phyloP scores from a whole-genome alignment of 2,113 vertebrate species.

The Poeciliopsis prolifica region DNA sequence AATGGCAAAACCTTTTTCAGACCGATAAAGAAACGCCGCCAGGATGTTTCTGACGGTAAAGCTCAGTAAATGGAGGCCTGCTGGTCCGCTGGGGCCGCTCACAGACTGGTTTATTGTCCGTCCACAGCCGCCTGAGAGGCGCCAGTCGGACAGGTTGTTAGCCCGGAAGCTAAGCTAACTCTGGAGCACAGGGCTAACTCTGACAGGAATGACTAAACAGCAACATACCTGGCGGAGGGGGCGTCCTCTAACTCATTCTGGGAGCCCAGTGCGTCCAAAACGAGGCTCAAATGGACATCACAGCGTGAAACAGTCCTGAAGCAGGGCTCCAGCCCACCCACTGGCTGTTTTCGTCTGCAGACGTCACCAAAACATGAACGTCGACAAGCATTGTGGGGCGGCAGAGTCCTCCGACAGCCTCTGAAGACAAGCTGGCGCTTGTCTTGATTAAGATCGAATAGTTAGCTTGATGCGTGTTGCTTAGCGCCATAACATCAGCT shows the following conservation, averaged over 20 bases:
- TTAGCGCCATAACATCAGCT: no score
- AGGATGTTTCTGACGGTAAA: neutral
- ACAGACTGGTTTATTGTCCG: conserved; percentile 39
- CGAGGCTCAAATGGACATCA: neutral
- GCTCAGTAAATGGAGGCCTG: neutral
- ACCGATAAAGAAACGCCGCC: neutral
- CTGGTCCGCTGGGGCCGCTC: conserved; percentile 26
- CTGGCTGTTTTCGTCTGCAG: conserved; percentile 40
- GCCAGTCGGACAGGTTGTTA: conserved; percentile 57
- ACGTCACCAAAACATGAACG: conserved; percentile 72
- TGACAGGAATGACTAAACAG: neutral
- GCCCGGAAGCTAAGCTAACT: conserved; percentile 47
- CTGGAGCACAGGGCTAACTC: conserved; percentile 51
- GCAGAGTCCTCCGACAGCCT: conserved; percentile 54
- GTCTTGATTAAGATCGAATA: no score
- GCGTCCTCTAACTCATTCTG: conserved; percentile 61
- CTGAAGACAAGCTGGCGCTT: neutral
- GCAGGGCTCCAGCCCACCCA: conserved; percentile 59
- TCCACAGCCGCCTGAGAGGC: conserved; percentile 55
- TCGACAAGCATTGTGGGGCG: conserved; percentile 67
- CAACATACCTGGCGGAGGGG: conserved; percentile 52
- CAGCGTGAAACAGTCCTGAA: neutral
- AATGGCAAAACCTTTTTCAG: conserved; percentile 24
- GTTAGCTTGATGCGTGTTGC: no score
- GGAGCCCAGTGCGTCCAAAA: neutral